phyloP scores from a whole-genome alignment of 2,888 invertebrate species.

The Agrotis clavis region DNA sequence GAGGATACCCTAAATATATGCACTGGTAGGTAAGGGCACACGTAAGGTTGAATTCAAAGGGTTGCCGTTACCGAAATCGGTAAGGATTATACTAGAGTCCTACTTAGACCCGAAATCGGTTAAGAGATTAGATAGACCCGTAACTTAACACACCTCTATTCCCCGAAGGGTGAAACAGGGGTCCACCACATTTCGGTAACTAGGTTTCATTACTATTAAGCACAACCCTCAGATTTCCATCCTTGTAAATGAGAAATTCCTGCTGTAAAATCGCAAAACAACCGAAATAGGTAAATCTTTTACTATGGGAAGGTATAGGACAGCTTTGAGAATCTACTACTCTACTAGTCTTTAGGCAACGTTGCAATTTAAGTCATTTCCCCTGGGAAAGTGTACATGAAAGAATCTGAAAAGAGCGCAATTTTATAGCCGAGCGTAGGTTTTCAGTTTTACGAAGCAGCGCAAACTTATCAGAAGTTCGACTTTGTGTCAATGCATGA shows the following conservation, averaged over 20 bases:
- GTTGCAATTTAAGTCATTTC: background rate
- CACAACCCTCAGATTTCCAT: background rate
- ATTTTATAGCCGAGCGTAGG: background rate
- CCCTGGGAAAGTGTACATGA: conserved; percentile 5
- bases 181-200: background rate
- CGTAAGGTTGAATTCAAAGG: too few species aligned
- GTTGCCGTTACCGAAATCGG: too few species aligned
- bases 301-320: background rate
- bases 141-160: background rate
- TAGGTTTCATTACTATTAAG: background rate
- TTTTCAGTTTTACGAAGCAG: background rate
- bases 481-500: background rate
- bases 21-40: too few species aligned
- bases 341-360: background rate
- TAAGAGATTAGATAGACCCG: too few species aligned
- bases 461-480: background rate
- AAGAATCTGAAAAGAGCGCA: conserved; percentile 7
- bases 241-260: background rate
- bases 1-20: too few species aligned
- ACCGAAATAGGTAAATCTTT: background rate
- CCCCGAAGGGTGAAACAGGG: background rate
- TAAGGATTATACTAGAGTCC: too few species aligned
- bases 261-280: background rate
- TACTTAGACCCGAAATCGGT: too few species aligned
- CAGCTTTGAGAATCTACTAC: background rate